These are phyloP conservation scores for Hydra vulgaris DNA, from an alignment of 30 jellyfish, hydroid and myxozoan genomes.

Conservation along the genomic window DNA sequence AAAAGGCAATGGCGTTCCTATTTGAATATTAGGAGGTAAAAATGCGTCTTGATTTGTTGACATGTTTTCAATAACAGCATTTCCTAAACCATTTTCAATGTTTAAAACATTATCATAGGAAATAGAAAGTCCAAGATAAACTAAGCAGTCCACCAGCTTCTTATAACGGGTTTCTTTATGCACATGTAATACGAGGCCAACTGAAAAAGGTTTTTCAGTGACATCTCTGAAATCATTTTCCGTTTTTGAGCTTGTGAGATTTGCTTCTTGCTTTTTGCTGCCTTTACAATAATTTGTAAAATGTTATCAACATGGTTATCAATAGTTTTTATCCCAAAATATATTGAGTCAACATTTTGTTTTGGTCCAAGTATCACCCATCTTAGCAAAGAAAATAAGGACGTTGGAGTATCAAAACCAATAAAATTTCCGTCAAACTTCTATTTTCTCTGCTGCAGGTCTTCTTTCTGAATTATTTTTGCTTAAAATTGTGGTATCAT, in stretches of 20 bases:
- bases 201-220: too few species aligned
- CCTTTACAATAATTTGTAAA: too few species aligned
- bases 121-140: conserved; percentile 18
- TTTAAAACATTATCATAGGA: conserved; percentile 30
- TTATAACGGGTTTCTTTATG: conserved; percentile 36
- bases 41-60: too few species aligned
- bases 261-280: too few species aligned
- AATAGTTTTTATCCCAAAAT: neutral
- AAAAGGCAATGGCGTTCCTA: conserved; percentile 4
- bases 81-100: too few species aligned
- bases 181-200: too few species aligned
- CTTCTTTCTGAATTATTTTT: too few species aligned
- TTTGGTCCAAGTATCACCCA: conserved; percentile 28
- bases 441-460: too few species aligned
- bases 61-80: too few species aligned
- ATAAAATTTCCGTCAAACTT: too few species aligned
- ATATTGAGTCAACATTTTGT: neutral
- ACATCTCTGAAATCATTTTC: too few species aligned
- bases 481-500: neutral
- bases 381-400: neutral
- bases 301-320: conserved; percentile 22
- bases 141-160: neutral
- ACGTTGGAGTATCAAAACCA: conserved; percentile 15
- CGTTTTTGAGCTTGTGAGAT: too few species aligned
- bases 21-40: conserved; percentile 12